Evolutionary conservation across 2,888 invertebrate genomes (phyloP).

Genomic region (Tenodera sinensis): DNA sequence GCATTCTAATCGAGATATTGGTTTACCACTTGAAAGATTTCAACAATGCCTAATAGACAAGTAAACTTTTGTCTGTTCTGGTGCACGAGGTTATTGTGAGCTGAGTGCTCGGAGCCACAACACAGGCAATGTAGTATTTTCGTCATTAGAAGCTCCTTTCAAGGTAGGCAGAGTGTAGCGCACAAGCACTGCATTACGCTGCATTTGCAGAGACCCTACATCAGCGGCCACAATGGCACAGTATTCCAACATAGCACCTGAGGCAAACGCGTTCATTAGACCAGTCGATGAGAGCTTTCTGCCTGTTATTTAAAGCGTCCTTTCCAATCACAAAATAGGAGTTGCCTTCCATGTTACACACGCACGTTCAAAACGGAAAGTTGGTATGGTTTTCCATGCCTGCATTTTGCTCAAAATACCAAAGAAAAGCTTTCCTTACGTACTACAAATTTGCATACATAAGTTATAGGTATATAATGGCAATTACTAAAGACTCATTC

Average conservation of each 20-base stretch:
- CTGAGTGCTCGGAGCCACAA: neutral
- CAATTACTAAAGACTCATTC: too few species aligned
- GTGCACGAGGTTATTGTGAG: neutral
- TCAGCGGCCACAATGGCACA: neutral
- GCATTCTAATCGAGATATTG: too few species aligned
- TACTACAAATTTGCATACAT: too few species aligned
- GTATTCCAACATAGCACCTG: neutral
- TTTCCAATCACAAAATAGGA: too few species aligned
- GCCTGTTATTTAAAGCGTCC: neutral
- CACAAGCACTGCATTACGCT: neutral
- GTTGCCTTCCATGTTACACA: too few species aligned
- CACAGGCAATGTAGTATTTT: neutral
- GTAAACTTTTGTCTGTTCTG: neutral
- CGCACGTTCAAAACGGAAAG: too few species aligned
- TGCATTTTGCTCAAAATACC: too few species aligned
- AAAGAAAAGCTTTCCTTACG: too few species aligned
- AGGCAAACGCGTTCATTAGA: neutral
- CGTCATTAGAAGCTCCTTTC: neutral
- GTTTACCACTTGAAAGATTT: neutral
- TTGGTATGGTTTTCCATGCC: too few species aligned
- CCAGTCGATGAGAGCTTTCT: neutral
- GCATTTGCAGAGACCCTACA: neutral
- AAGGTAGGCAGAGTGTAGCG: neutral
- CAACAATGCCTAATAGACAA: neutral
- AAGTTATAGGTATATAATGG: too few species aligned